Conservation (phyloP, 2,113 vertebrate species). For the Lophius piscatorius region DNA sequence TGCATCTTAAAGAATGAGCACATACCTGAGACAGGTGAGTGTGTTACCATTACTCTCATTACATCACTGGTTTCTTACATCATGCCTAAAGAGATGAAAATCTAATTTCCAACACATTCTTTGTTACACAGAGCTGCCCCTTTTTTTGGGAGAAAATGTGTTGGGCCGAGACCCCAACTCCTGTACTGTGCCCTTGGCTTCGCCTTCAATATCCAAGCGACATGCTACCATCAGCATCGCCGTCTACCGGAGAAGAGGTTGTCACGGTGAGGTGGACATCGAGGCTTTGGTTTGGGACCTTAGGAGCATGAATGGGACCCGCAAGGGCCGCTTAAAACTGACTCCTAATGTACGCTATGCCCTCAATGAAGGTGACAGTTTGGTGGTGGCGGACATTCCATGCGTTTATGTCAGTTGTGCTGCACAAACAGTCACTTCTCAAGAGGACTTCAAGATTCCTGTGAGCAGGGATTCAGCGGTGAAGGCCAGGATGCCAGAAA, state of each 20-base stretch:
- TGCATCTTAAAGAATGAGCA: slow-evolving; percentile 78
- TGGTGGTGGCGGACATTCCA: slow-evolving; percentile 86
- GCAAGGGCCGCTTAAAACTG: slow-evolving; percentile 80
- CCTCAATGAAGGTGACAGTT: slow-evolving; percentile 79
- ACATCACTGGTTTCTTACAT: background rate
- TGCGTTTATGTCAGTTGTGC: slow-evolving; percentile 80
- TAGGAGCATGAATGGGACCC: slow-evolving; percentile 88
- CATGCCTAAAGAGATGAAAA: background rate
- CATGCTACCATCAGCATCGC: slow-evolving; percentile 85
- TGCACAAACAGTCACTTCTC: slow-evolving; percentile 7
- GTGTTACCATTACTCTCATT: background rate
- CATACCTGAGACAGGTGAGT: slow-evolving; percentile 76
- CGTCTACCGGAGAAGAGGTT: slow-evolving; percentile 74
- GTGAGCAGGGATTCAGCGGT: slow-evolving; percentile 11
- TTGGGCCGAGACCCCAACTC: slow-evolving; percentile 82
- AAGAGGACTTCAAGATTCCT: slow-evolving; percentile 1
- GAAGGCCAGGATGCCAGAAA: slow-evolving; percentile 18
- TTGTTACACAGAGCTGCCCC: slow-evolving; percentile 79
- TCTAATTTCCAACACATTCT: background rate
- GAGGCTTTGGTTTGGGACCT: slow-evolving; percentile 85
- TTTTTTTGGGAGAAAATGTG: slow-evolving; percentile 86
- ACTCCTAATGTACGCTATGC: slow-evolving; percentile 82
- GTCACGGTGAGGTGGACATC: slow-evolving; percentile 56
- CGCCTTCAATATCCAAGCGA: slow-evolving; percentile 84
- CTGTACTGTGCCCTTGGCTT: slow-evolving; percentile 79